Evolutionary conservation across 2,113 vertebrate genomes (phyloP).

Genomic region (Hipposideros armiger): DNA sequence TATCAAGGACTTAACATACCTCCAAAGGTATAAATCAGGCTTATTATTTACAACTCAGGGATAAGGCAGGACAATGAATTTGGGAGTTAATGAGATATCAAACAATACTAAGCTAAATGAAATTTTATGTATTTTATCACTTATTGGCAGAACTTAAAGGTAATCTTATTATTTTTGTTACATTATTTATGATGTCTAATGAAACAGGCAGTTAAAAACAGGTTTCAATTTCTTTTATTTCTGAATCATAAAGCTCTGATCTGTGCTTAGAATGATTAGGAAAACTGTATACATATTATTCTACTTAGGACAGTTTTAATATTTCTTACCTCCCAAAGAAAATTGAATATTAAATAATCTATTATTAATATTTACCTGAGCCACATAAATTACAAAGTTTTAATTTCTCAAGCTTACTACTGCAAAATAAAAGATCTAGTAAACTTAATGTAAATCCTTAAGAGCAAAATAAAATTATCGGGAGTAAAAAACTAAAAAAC

Average conservation of each 20-base stretch:
- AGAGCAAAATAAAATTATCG: slow-evolving; percentile 29
- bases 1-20: not conserved
- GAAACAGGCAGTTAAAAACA: slow-evolving; percentile 3
- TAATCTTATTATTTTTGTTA: slow-evolving; percentile 7
- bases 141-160: not conserved
- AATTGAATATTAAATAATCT: not conserved
- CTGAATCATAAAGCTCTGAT: slow-evolving; percentile 38
- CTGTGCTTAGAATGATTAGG: not conserved
- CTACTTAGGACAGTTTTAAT: not conserved
- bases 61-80: not conserved
- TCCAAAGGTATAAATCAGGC: not conserved
- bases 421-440: slow-evolving; percentile 9
- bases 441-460: slow-evolving; percentile 33
- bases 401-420: slow-evolving; percentile 27
- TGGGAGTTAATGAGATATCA: not conserved
- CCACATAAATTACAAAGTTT: slow-evolving; percentile 6
- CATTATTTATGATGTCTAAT: slow-evolving; percentile 18
- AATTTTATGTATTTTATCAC: not conserved
- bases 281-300: not conserved
- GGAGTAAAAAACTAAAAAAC: not conserved
- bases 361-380: slow-evolving; percentile 25
- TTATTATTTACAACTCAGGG: not conserved
- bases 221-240: slow-evolving; percentile 16
- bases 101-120: not conserved
- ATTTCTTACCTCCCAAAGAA: slow-evolving; percentile 29